Base-by-base conservation (phyloP, 2,113 vertebrate genomes). In the Craseonycteris thonglongyai region DNA sequence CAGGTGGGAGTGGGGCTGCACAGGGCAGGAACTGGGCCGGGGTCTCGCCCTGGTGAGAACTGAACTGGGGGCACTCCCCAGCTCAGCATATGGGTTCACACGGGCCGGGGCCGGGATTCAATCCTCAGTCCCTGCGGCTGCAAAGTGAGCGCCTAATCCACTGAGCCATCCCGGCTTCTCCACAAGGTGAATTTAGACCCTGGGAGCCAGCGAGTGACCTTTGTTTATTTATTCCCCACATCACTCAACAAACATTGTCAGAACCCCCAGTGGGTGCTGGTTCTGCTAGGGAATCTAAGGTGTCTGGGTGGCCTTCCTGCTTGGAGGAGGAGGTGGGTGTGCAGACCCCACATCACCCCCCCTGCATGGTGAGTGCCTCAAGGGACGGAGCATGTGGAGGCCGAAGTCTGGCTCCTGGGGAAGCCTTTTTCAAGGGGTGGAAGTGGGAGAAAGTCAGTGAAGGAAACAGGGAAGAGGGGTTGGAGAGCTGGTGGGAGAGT, bases 301-400 rank as follows among this genome's bases (percentile, higher is more conserved):
- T 6, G 79, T 38, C 28, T 33, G 2, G 4, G 49, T 4, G 8
- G 80, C 14, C 59, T 38, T 49, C 14, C 26, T 30, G 42, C 33
- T 33, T 33, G 11, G 30, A 72, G 28, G 26, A 45, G 49, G 38
- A 83, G 47, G 71, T 1, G 1, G 54, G 14, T 19, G 21, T 24
- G 21, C 2, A 26, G 40, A 15, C 15, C 30, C 56, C 24, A n/a
- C 35, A 8, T 47, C 6, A 26, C 54, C 35, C 69, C 69, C 14
- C 0, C 15, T 11, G 45, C 19, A 47, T 0, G 2, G 6, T 26
- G 40, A 54, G 30, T 16, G 18, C 4, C 68, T 63, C 5, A 5
- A 78, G 68, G 69, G 38, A 35, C 2, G 45, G 30, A 30, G n/a
- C 21, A 30, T 3, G 3, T n/a, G 30, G 58, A 30, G 13, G 16